Percentiles rank a stretch among this genome's conserved stretches.
Conservation (phyloP, 1,140 invertebrate species). For the Drosophila mayri region DNA sequence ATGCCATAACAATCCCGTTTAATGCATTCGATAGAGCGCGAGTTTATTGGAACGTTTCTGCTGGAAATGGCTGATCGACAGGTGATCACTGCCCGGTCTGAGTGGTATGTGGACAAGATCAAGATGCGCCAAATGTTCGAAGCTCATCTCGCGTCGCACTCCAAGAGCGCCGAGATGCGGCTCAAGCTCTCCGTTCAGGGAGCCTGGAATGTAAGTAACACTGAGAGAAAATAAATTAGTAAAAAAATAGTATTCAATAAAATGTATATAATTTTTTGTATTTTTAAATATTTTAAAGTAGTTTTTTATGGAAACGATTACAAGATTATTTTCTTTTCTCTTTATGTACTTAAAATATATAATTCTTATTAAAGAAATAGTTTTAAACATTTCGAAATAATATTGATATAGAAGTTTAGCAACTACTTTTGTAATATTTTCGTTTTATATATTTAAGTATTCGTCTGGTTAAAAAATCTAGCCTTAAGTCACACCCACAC, state of each 20-base stretch:
- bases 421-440: background rate
- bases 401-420: background rate
- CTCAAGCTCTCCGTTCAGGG: conserved; percentile 40
- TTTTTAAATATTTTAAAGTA: background rate
- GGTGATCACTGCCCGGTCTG: conserved; percentile 46
- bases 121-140: conserved; percentile 47
- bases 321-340: too few species aligned
- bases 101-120: conserved; percentile 64
- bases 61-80: conserved; percentile 57
- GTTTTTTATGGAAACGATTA: too few species aligned
- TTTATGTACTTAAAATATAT: too few species aligned
- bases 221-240: background rate
- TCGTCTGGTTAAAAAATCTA: background rate
- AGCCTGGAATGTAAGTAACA: conserved; percentile 56
- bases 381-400: background rate
- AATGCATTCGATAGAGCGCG: conserved; percentile 51
- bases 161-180: conserved; percentile 40
- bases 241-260: too few species aligned
- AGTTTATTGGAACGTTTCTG: conserved; percentile 69
- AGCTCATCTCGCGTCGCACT: conserved; percentile 5
- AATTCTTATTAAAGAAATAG: background rate
- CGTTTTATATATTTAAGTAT: background rate
- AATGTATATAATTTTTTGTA: too few species aligned
- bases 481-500: background rate
- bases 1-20: too few species aligned